Percentiles rank a stretch among this genome's conserved stretches.
Evolutionary conservation across 2,797 vertebrate genomes (phyloP).

Genomic region (Petrocephalus sullivani): DNA sequence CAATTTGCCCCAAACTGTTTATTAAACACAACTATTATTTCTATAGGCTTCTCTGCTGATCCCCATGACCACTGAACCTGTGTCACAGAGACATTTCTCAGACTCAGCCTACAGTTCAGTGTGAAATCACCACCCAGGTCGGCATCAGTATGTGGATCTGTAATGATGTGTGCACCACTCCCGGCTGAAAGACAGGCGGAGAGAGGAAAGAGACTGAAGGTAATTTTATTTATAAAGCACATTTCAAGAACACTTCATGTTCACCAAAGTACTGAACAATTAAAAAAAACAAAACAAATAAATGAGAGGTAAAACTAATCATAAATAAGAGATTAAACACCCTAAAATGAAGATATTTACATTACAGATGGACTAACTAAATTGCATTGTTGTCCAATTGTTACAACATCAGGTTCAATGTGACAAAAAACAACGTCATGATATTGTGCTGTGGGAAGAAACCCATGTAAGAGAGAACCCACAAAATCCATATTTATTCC

Average conservation of each 20-base stretch:
- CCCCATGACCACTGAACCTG: not conserved
- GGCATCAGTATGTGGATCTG: not conserved
- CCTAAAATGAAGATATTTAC: no score
- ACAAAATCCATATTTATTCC: not conserved
- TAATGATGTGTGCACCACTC: not conserved
- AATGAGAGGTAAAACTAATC: no score
- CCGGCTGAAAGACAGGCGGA: not conserved
- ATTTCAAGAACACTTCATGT: no score
- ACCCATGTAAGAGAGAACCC: not conserved
- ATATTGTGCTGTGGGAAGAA: not conserved
- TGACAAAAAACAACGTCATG: not conserved
- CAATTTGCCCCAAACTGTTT: not conserved
- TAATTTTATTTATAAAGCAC: not conserved
- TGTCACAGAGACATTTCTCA: not conserved
- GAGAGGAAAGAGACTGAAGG: not conserved
- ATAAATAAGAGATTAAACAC: no score
- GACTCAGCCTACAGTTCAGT: not conserved
- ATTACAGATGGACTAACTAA: no score
- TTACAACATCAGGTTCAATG: not conserved
- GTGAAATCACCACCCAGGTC: not conserved
- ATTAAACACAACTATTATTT: not conserved
- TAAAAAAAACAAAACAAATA: no score
- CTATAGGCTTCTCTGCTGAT: not conserved
- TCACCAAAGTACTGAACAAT: no score
- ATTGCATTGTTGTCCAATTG: not conserved